Conservation (phyloP, 2,797 vertebrate genomes). For the Microhierax caerulescens region DNA sequence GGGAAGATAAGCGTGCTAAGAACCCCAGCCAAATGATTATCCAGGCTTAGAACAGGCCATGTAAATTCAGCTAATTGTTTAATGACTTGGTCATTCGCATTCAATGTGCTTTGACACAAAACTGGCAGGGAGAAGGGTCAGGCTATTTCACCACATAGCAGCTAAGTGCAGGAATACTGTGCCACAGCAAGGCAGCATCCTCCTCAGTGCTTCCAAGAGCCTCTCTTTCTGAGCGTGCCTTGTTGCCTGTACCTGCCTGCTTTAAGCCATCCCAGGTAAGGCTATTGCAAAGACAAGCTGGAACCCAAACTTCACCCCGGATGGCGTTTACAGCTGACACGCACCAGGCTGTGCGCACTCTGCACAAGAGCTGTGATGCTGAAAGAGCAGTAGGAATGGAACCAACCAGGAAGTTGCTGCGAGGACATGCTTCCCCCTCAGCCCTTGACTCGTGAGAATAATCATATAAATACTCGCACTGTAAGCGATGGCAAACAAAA, state of each 20-base stretch:
- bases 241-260: neutral
- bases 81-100: neutral
- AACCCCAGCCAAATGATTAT: slow-evolving; percentile 1
- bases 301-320: neutral
- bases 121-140: neutral
- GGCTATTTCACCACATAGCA: neutral
- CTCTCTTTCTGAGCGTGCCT: neutral
- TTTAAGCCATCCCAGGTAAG: neutral
- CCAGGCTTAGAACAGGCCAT: slow-evolving; percentile 3
- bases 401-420: neutral
- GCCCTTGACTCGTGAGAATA: neutral
- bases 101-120: neutral
- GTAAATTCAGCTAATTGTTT: slow-evolving; percentile 42
- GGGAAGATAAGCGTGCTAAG: neutral
- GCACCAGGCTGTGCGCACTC: neutral
- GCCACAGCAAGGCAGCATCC: neutral
- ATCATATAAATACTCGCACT: neutral
- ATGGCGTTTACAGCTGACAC: neutral
- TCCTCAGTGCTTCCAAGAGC: neutral
- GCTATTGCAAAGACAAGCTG: neutral
- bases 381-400: neutral
- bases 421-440: neutral
- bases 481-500: neutral
- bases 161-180: neutral
- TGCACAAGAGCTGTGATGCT: neutral